phyloP scores from a whole-genome alignment of 2,888 invertebrate species.

The Rotaria socialis region DNA sequence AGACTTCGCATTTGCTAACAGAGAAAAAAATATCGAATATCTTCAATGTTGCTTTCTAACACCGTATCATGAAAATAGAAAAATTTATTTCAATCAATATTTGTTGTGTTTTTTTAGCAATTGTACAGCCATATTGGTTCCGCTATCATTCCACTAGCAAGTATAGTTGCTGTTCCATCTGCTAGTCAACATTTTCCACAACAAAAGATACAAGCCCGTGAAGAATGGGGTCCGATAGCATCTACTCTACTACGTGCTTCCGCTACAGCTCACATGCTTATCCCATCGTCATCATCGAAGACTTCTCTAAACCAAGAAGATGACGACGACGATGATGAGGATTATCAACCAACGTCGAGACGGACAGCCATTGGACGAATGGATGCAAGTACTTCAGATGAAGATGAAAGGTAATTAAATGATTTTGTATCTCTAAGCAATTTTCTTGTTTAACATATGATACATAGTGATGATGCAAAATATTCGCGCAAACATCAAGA shows the following conservation, averaged over 20 bases:
- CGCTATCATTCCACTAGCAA: neutral
- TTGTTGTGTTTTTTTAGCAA: neutral
- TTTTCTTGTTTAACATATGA: neutral
- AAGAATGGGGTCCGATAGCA: neutral
- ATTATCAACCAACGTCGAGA: neutral
- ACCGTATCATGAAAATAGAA: too few relatives aligned
- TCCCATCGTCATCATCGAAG: neutral
- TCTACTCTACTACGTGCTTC: neutral
- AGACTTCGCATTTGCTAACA: too few relatives aligned
- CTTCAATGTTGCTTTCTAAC: too few relatives aligned
- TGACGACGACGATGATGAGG: neutral
- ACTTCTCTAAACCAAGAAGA: neutral
- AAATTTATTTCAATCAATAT: too few relatives aligned
- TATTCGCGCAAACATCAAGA: neutral
- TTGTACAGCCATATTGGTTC: neutral
- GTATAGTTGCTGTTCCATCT: conserved; percentile 2
- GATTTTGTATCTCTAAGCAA: neutral
- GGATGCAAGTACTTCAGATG: neutral
- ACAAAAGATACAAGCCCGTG: neutral
- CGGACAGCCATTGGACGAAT: neutral
- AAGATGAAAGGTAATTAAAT: neutral
- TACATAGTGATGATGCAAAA: neutral
- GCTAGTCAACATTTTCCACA: neutral
- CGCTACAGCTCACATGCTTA: neutral
- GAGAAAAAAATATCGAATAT: too few relatives aligned